Base-by-base conservation (phyloP, 2,888 invertebrate genomes). In the Frankliniella intonsa region DNA sequence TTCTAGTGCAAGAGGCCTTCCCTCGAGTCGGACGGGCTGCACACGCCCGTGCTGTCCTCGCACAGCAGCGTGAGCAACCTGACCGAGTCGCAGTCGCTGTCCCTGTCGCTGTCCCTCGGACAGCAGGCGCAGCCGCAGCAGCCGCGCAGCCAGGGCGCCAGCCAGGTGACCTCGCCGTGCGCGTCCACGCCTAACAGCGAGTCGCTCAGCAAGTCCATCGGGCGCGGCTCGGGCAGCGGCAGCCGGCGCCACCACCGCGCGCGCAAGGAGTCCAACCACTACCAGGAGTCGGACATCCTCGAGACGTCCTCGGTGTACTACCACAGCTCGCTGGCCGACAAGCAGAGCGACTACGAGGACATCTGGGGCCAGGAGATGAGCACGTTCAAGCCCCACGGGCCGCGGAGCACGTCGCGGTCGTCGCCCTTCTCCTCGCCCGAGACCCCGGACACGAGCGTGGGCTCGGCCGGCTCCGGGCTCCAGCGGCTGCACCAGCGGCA, bases 321-420 rank as follows among this genome's bases (percentile, higher is more conserved):
- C 87, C 91, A 94, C 85, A 96, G 96, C 88, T 94, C 94, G 1
- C 90, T 97, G 55, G 94, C 95, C 84, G 97, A 97, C 87, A 97
- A 97, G 89, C 93, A 95, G 80, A 97, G 97, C 85, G 97, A 97
- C 88, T 97, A 97, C 87, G 97, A 97, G 89, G 97, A 97, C 87
- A 93, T 97, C 85, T 97, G 97, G 97, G 92, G 94, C 84, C 92
- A 92, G 82, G 92, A 92, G 84, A 82, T 86, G 83, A 84, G 85
- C 12, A 87, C 87, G 10, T 87, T 87, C 83, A 87, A 87, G 83
- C 86, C 87, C 9, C 80, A 83, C 50, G 83, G 80, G n/a, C 14
- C 81, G 65, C 81, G 76, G 82, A 81, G 82, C 22, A 80, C 65
- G 27, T 49, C 80, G 27, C 81, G 27, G 27, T 22, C 80, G 17